These are phyloP conservation scores for Exocentrus adspersus DNA, from an alignment of 2,888 invertebrate species.

Conservation along the genomic window DNA sequence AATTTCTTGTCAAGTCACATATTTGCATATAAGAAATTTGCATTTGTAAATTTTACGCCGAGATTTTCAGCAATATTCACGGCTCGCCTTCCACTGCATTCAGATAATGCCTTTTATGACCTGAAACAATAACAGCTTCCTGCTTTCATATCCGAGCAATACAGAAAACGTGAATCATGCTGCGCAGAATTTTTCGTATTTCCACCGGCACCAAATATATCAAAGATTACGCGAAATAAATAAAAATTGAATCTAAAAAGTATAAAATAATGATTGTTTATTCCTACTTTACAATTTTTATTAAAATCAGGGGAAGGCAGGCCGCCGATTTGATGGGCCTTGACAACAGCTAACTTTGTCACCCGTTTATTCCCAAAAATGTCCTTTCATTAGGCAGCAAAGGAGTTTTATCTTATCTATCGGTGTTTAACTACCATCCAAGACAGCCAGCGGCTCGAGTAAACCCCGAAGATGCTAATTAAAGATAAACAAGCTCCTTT, in stretches of 20 bases:
- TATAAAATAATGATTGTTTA: too few species aligned
- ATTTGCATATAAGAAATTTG: slow-evolving; percentile 44
- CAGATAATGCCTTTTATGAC: slow-evolving; percentile 27
- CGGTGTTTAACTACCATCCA: neutral
- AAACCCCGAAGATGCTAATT: neutral
- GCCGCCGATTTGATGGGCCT: too few species aligned
- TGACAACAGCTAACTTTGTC: too few species aligned
- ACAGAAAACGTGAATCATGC: neutral
- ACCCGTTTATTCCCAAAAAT: too few species aligned
- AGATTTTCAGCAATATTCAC: slow-evolving; percentile 33
- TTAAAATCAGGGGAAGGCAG: too few species aligned
- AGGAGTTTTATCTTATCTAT: neutral
- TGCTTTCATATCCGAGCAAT: neutral
- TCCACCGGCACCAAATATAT: neutral
- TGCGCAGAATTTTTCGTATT: neutral
- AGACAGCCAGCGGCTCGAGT: neutral
- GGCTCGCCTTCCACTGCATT: slow-evolving; percentile 8
- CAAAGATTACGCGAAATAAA: too few species aligned
- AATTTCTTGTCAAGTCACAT: slow-evolving; percentile 31
- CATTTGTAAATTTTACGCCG: slow-evolving; percentile 39
- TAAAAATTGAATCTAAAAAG: too few species aligned
- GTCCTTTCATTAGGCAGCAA: neutral
- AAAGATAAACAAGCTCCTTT: neutral
- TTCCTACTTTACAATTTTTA: too few species aligned
- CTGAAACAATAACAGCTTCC: slow-evolving; percentile 24